phyloP scores from a whole-genome alignment of 2,113 vertebrate genomes.

The Laterallus jamaicensis region DNA sequence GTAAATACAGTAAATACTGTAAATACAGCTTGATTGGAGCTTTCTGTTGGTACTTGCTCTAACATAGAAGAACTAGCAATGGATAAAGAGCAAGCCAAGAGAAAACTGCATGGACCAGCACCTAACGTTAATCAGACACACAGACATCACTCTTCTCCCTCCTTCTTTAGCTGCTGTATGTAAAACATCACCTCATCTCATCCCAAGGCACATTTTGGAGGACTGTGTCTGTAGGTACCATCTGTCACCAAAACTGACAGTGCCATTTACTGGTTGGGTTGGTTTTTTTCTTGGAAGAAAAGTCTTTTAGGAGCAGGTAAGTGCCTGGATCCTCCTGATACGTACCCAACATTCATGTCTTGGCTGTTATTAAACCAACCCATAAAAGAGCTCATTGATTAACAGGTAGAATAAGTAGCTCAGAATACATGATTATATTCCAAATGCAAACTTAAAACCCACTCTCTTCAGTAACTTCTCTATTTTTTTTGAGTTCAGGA shows the following conservation, averaged over 20 bases:
- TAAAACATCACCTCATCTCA: not conserved
- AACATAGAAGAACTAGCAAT: not conserved
- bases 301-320: not conserved
- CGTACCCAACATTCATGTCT: not conserved
- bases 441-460: not conserved
- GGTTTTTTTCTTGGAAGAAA: not conserved
- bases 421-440: not conserved
- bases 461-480: not conserved
- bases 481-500: not conserved
- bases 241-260: not conserved
- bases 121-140: not conserved
- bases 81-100: not conserved
- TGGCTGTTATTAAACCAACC: no score
- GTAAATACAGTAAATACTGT: not conserved
- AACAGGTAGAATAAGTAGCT: not conserved
- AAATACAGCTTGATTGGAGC: not conserved
- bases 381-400: not conserved
- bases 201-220: not conserved
- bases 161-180: not conserved
- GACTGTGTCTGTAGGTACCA: accelerated
- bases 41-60: not conserved
- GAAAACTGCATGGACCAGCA: not conserved
- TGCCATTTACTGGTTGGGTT: not conserved
- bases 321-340: not conserved
- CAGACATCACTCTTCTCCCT: not conserved